A percentile compares a stretch with the other conserved stretches of the same genome.
phyloP scores from a whole-genome alignment of 2,888 invertebrate genomes.

The Erebia epiphron region DNA sequence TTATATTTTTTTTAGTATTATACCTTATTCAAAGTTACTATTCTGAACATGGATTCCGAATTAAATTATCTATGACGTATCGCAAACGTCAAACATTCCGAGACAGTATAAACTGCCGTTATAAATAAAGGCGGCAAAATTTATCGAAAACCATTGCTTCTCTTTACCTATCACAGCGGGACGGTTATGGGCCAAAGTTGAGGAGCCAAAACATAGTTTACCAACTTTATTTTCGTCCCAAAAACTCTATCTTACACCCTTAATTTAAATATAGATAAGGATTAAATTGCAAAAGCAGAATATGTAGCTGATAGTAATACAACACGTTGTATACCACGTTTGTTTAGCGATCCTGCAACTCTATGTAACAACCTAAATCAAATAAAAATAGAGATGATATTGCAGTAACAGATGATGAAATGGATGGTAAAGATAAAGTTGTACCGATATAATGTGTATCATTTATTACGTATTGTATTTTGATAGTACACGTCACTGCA shows the following conservation, averaged over 20 bases:
- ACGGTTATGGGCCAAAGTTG: constrained; percentile 65
- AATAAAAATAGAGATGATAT: constrained; percentile 37
- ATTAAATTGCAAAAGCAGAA: constrained; percentile 28
- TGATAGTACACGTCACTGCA: constrained; percentile 74
- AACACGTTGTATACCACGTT: constrained; percentile 38
- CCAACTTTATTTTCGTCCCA: constrained; percentile 41
- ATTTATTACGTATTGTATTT: constrained; percentile 82
- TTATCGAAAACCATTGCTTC: constrained; percentile 63
- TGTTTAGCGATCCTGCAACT: constrained; percentile 10
- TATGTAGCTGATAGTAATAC: constrained; percentile 25
- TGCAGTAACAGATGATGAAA: constrained; percentile 16
- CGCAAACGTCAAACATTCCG: constrained; percentile 47
- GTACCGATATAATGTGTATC: constrained; percentile 61
- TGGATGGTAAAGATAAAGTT: constrained; percentile 38
- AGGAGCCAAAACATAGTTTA: constrained; percentile 52
- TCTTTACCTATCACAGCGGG: constrained; percentile 71
- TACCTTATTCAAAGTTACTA: no score
- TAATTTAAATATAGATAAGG: constrained; percentile 31
- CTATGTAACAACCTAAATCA: constrained; percentile 20
- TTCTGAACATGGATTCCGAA: neutral
- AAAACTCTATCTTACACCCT: constrained; percentile 18
- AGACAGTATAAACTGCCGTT: constrained; percentile 49
- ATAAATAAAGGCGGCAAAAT: constrained; percentile 58
- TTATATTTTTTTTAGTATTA: no score
- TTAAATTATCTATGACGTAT: constrained; percentile 27